Conservation (phyloP, 2,113 vertebrate species). For the Oryzias curvinotus region DNA sequence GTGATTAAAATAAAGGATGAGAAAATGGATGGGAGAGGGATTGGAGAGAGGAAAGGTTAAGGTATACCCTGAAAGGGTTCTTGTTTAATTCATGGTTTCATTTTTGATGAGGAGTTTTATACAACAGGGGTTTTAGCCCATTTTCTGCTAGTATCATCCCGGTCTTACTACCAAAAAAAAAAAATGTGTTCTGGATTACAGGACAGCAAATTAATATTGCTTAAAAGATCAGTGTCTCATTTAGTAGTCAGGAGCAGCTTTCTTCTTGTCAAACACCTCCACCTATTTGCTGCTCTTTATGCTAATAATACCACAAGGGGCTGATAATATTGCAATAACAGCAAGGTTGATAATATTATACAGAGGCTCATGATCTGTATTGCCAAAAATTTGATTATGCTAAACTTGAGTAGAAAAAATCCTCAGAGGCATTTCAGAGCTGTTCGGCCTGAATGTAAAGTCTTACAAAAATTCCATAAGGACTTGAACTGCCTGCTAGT, state of each 20-base stretch:
- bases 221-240: conserved; percentile 14
- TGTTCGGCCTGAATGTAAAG: conserved; percentile 11
- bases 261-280: conserved; percentile 35
- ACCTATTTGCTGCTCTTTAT: conserved; percentile 30
- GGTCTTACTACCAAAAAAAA: conserved; percentile 4
- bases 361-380: conserved; percentile 20
- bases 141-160: conserved; percentile 9
- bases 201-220: conserved; percentile 42
- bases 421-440: background rate
- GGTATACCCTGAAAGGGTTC: conserved; percentile 40
- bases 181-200: conserved; percentile 28
- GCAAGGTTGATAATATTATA: conserved; percentile 45
- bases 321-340: conserved; percentile 34
- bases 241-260: conserved; percentile 35
- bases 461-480: conserved; percentile 20
- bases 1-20: conserved; percentile 59
- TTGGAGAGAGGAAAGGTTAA: conserved; percentile 48
- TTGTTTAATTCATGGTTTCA: conserved; percentile 63
- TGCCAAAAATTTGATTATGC: conserved; percentile 31
- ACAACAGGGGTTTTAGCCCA: conserved; percentile 16
- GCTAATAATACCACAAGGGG: conserved; percentile 34
- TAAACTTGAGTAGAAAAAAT: conserved; percentile 21
- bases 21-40: conserved; percentile 53
- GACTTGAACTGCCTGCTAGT: conserved; percentile 23
- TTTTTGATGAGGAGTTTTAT: conserved; percentile 43